Conservation (phyloP, 1,140 invertebrate species). For the Goniozus legneri region DNA sequence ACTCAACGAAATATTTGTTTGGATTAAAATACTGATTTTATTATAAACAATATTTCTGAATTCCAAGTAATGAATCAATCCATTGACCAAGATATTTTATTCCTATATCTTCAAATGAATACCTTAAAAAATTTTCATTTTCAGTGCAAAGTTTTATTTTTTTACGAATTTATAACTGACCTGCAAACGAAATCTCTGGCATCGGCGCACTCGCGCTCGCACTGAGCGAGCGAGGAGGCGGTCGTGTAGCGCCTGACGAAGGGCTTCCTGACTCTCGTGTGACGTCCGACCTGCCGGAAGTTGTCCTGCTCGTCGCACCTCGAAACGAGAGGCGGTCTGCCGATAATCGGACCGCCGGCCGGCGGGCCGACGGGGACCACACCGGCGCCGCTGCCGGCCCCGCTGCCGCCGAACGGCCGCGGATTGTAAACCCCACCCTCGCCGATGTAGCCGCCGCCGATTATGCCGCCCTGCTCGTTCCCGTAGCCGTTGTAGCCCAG, state of each 20-base stretch:
- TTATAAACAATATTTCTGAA: neutral
- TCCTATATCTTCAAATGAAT: no score
- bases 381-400: no score
- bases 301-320: slow-evolving; percentile 75
- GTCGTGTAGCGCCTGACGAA: slow-evolving; percentile 73
- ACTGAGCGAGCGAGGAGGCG: slow-evolving; percentile 69
- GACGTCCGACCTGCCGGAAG: slow-evolving; percentile 73
- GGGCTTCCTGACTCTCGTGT: slow-evolving; percentile 72
- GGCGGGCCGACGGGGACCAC: no score
- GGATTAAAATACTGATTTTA: neutral
- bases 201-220: slow-evolving; percentile 79
- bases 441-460: slow-evolving; percentile 47
- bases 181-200: slow-evolving; percentile 78
- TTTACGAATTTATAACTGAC: neutral
- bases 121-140: no score
- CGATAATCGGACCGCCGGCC: slow-evolving; percentile 47
- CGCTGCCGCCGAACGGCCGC: slow-evolving; percentile 38
- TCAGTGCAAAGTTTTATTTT: no score
- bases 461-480: slow-evolving; percentile 42
- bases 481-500: slow-evolving; percentile 42
- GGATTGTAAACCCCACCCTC: slow-evolving; percentile 47
- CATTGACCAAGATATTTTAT: no score
- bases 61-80: no score
- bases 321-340: slow-evolving; percentile 49
- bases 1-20: neutral